Evolutionary conservation across 1,140 invertebrate genomes (phyloP).

Genomic region (Subanguina moxae): DNA sequence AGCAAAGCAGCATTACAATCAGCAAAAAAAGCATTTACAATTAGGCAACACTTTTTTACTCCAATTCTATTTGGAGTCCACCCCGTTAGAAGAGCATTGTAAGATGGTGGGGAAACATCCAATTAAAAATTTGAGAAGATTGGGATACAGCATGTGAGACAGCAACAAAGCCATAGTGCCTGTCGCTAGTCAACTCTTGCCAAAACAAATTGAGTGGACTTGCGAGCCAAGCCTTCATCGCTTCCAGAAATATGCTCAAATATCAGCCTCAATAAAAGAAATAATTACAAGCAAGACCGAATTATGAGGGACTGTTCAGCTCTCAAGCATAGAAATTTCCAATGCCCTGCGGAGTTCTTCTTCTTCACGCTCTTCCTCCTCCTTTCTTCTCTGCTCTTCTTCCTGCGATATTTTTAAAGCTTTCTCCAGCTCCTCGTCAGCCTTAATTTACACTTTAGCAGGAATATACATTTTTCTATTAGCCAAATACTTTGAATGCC

Average conservation of each 20-base stretch:
- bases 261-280: not conserved
- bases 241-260: not conserved
- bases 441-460: not conserved
- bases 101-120: no score
- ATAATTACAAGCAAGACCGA: constrained; percentile 3
- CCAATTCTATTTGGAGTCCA: not conserved
- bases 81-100: no score
- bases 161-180: no score
- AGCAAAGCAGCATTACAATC: no score
- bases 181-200: no score
- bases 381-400: constrained; percentile 15
- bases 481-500: no score
- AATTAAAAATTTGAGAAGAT: no score
- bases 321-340: constrained; percentile 28
- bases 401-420: constrained; percentile 23
- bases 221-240: no score
- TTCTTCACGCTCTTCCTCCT: constrained; percentile 24
- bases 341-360: constrained; percentile 15
- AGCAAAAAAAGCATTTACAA: not conserved
- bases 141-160: no score
- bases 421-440: constrained; percentile 14
- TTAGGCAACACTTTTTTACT: not conserved
- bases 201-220: no score
- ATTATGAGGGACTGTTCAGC: constrained; percentile 9
- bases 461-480: no score